These are phyloP conservation scores for Zaprionus davidi DNA, from an alignment of 1,140 invertebrate species.

Conservation along the genomic window DNA sequence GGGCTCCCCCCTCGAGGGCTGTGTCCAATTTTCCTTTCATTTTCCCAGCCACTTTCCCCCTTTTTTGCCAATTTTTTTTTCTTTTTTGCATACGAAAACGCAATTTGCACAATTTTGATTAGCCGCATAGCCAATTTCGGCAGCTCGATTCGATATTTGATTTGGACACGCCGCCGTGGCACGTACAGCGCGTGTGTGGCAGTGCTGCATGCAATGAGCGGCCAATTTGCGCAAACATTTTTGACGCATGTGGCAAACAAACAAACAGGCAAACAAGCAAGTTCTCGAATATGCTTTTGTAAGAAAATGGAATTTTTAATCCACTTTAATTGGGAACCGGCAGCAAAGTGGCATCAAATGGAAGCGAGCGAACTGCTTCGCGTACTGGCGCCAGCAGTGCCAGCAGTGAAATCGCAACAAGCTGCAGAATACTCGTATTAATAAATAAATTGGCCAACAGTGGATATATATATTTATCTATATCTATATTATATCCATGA, in stretches of 20 bases:
- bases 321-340: constrained; percentile 71
- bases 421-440: constrained; percentile 56
- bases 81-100: constrained; percentile 40
- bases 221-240: constrained; percentile 62
- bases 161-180: constrained; percentile 28
- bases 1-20: neutral
- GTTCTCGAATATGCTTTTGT: constrained; percentile 41
- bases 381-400: constrained; percentile 27
- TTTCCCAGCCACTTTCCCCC: neutral
- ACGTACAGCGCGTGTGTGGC: neutral
- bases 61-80: neutral
- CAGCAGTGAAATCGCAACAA: constrained; percentile 25
- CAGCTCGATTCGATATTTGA: constrained; percentile 47
- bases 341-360: constrained; percentile 3
- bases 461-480: constrained; percentile 10
- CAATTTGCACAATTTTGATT: constrained; percentile 77
- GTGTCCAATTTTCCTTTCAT: neutral
- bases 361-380: constrained; percentile 18
- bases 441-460: constrained; percentile 70
- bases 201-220: constrained; percentile 48
- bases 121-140: constrained; percentile 52
- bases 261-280: constrained; percentile 25
- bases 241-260: constrained; percentile 58
- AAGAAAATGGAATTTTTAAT: constrained; percentile 82
- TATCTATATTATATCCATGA: constrained; percentile 36